Percentiles rank a stretch among this genome's conserved stretches.
phyloP scores from a whole-genome alignment of 1,140 invertebrate genomes.

The Drosophila kanapiae region DNA sequence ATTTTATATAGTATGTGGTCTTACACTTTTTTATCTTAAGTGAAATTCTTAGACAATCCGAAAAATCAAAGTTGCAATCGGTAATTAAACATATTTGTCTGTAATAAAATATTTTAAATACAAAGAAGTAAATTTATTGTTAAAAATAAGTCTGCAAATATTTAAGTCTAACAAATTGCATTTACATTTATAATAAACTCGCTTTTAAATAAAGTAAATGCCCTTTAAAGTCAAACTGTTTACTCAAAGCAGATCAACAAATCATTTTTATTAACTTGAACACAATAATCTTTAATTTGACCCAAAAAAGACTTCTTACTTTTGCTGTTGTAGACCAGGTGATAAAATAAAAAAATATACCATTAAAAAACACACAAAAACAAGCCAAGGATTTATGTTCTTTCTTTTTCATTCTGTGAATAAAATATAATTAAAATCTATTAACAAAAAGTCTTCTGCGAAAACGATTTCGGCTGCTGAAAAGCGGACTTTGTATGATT shows the following conservation, averaged over 20 bases:
- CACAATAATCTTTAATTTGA: conserved; percentile 1
- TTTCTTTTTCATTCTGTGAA: background rate
- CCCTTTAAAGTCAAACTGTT: background rate
- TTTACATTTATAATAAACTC: background rate
- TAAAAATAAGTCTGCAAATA: background rate
- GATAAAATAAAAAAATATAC: conserved; percentile 3
- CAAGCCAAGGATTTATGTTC: conserved; percentile 2
- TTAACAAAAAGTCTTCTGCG: conserved; percentile 38
- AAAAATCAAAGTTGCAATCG: no score
- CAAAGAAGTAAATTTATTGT: background rate
- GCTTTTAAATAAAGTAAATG: background rate
- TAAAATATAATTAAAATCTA: conserved; percentile 48
- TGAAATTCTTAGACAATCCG: no score
- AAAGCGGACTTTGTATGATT: conserved; percentile 39
- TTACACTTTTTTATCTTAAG: no score
- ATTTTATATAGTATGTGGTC: no score
- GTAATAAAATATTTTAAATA: background rate
- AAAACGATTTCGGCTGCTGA: conserved; percentile 15
- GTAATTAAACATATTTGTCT: no score
- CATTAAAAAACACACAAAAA: conserved; percentile 4
- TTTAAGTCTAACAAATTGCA: background rate
- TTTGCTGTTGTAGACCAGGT: conserved; percentile 1
- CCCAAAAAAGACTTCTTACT: background rate
- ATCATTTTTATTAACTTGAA: conserved; percentile 2
- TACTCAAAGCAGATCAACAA: background rate